Evolutionary conservation across 2,797 vertebrate genomes (phyloP).

Genomic region (Pogoniulus pusillus): DNA sequence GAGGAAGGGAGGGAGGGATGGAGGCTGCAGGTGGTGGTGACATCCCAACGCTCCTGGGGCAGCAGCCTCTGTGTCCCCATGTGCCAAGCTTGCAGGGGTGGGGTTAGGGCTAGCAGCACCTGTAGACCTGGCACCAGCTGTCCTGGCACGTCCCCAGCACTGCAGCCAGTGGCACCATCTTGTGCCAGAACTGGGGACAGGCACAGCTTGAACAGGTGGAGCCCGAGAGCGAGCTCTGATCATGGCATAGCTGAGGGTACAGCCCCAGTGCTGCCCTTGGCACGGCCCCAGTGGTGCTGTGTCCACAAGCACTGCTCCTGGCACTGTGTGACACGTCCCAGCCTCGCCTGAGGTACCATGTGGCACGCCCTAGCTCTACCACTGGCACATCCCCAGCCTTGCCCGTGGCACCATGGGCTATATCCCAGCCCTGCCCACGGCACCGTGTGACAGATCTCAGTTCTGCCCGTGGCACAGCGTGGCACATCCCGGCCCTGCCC

Average conservation of each 20-base stretch:
- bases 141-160: neutral
- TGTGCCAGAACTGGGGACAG: neutral
- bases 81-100: neutral
- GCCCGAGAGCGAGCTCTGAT: neutral
- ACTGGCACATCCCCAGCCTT: neutral
- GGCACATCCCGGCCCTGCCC: neutral
- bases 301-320: accelerated
- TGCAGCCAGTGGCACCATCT: accelerated
- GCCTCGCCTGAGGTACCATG: neutral
- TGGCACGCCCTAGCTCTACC: neutral
- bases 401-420: neutral
- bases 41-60: accelerated
- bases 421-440: neutral
- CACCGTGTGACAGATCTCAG: neutral
- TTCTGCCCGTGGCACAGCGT: neutral
- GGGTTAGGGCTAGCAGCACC: neutral
- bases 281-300: accelerated
- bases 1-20: no score
- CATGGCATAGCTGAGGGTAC: accelerated
- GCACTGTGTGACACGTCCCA: no score
- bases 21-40: neutral
- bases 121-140: neutral
- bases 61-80: neutral
- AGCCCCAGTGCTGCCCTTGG: neutral
- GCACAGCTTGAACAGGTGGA: neutral